Base-by-base conservation (phyloP, 2,888 invertebrate genomes). In the Eugnorisma glareosa region DNA sequence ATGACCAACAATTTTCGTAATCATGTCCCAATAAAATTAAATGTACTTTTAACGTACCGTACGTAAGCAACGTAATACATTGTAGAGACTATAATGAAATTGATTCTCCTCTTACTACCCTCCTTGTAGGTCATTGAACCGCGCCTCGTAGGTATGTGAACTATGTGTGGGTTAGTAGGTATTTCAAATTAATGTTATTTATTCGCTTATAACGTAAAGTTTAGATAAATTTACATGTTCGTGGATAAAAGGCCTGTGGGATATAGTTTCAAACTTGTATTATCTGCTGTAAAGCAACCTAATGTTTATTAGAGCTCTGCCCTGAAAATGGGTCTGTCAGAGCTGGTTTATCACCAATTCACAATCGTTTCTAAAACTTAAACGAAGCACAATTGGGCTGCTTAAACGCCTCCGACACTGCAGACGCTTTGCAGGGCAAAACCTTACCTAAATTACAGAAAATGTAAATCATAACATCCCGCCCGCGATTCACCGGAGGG, bases 21-120 rank as follows among this genome's bases (percentile, higher is more conserved):
- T 45, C 43, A 64, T 31, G 78, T 59, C 24, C 54, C n/a, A 51
- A 13, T 70, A 54, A 35, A 77, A 51, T 10, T 70, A 54, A 35
- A 77, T 31, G 28, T 69, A 71, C 24, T 82, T 59, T 77, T 21
- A 82, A 77, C n/a, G n/a, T n/a, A n/a, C n/a, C n/a, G n/a, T 77
- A 67, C 35, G n/a, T 45, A 71, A 77, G 37, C 51, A 66, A 77
- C 31, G 51, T 82, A 77, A 77, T 77, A 71, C 45, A 67, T 67
- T 79, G 28, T 57, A 51, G 28, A 61, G n/a, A 59, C 43, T 51
- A 11, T 78, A 80, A 70, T 82, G n/a, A 77, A 82, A 73, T 83
- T 67, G 63, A 64, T 37, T 51, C 28, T 73, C n/a, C 67, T 77
- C 57, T 57, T 79, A 64, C 7, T 73, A 83, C 35, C 43, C 43